Evolutionary conservation across 2,888 invertebrate species (phyloP).

Genomic region (Creontiades dilutus): DNA sequence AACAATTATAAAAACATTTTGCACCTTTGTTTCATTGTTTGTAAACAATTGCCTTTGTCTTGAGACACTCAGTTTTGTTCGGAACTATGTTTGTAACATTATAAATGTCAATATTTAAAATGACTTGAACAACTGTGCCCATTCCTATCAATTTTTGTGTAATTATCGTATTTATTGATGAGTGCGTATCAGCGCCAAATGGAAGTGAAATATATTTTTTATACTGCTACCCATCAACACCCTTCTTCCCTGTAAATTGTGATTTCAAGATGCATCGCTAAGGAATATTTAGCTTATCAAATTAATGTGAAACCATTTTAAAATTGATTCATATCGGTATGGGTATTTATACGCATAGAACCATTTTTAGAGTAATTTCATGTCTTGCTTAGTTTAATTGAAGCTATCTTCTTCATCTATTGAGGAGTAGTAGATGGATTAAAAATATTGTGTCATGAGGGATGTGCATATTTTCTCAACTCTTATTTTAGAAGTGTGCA

Average conservation of each 20-base stretch:
- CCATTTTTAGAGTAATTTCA: not conserved
- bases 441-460: not conserved
- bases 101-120: no score
- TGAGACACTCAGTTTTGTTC: no score
- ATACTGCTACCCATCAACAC: not conserved
- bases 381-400: not conserved
- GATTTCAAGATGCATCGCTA: not conserved
- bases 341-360: not conserved
- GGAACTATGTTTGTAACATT: no score
- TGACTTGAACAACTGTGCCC: no score
- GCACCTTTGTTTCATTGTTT: no score
- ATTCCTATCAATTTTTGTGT: no score
- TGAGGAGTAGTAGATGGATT: not conserved
- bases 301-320: no score
- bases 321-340: not conserved
- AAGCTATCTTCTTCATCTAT: not conserved
- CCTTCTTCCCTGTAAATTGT: constrained; percentile 17
- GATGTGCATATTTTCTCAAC: not conserved
- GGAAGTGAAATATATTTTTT: constrained; percentile 42
- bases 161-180: no score
- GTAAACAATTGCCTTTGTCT: no score
- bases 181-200: constrained; percentile 40
- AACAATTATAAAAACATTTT: no score
- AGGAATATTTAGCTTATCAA: constrained; percentile 15
- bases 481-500: constrained; percentile 29